Evolutionary conservation across 1,140 invertebrate species (phyloP).

Genomic region (Homalodisca vitripennis): DNA sequence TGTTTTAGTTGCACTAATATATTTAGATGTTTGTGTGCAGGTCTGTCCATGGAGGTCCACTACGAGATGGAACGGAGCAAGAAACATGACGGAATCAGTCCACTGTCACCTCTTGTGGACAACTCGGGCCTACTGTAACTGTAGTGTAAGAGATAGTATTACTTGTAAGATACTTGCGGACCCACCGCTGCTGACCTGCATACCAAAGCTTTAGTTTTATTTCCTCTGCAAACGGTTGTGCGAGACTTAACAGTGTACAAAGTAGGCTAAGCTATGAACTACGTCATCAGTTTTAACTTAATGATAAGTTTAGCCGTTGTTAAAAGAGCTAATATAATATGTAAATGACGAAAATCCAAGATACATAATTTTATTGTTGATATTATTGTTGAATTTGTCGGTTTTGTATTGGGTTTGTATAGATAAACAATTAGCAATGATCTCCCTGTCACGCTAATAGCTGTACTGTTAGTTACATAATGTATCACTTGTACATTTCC

Average conservation of each 20-base stretch:
- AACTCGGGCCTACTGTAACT: slow-evolving; percentile 55
- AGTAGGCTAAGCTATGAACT: neutral
- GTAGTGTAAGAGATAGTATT: neutral
- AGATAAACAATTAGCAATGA: neutral
- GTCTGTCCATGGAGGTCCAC: slow-evolving; percentile 70
- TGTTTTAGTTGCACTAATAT: too few relatives aligned
- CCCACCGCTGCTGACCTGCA: neutral
- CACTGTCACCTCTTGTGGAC: slow-evolving; percentile 75
- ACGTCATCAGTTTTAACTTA: neutral
- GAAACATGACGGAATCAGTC: slow-evolving; percentile 60
- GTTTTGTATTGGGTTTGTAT: neutral
- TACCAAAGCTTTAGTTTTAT: slow-evolving; percentile 16
- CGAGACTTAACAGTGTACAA: neutral
- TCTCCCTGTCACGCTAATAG: too few relatives aligned
- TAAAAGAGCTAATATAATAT: neutral
- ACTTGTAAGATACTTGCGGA: slow-evolving; percentile 15
- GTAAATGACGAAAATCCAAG: neutral
- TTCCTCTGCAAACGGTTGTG: neutral
- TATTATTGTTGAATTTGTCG: slow-evolving; percentile 11
- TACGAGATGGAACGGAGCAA: slow-evolving; percentile 68
- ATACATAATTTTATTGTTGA: neutral
- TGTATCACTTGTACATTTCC: too few relatives aligned
- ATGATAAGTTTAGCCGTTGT: neutral
- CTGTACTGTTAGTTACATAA: too few relatives aligned
- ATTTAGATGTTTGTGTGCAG: slow-evolving; percentile 50